A percentile compares a stretch with the other conserved stretches of the same genome.
Conservation (phyloP, 2,113 vertebrate genomes). For the Clarias macrocephalus region DNA sequence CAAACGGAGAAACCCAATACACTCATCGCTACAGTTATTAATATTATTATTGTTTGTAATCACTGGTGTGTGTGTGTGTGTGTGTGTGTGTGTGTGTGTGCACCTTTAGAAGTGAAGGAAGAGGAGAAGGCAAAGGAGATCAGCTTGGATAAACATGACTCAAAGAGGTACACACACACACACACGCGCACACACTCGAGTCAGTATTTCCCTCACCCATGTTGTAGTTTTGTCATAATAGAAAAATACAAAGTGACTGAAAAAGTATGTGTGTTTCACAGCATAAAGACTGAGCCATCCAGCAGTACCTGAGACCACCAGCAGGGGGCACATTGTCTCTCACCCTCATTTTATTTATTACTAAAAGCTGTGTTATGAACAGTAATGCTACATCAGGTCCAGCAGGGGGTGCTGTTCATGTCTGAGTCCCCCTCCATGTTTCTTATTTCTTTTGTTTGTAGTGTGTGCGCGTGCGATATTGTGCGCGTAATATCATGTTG, state of each 20-base stretch:
- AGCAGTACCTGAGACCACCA: slow-evolving; percentile 78
- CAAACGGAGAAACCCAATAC: neutral
- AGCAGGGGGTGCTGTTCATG: neutral
- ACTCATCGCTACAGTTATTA: neutral
- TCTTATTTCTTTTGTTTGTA: slow-evolving; percentile 61
- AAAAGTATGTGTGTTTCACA: slow-evolving; percentile 59
- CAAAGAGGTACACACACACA: slow-evolving; percentile 77
- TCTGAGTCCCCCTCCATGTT: neutral
- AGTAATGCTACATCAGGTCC: slow-evolving; percentile 44
- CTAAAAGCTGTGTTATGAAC: neutral
- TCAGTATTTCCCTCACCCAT: neutral
- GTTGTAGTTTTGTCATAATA: neutral
- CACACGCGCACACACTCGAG: neutral
- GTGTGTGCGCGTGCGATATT: neutral
- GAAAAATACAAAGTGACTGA: too few species aligned
- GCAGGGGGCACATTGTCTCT: neutral
- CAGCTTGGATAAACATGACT: slow-evolving; percentile 81
- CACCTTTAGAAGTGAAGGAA: slow-evolving; percentile 81
- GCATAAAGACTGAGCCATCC: slow-evolving; percentile 86
- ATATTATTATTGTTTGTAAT: neutral
- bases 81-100: too few species aligned
- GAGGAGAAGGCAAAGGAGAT: slow-evolving; percentile 88
- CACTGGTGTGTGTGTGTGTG: slow-evolving; percentile 45
- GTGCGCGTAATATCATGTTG: neutral
- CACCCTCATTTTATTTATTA: slow-evolving; percentile 18